Conservation (phyloP, 2,888 invertebrate genomes). For the Megaustenia siamemsis region DNA sequence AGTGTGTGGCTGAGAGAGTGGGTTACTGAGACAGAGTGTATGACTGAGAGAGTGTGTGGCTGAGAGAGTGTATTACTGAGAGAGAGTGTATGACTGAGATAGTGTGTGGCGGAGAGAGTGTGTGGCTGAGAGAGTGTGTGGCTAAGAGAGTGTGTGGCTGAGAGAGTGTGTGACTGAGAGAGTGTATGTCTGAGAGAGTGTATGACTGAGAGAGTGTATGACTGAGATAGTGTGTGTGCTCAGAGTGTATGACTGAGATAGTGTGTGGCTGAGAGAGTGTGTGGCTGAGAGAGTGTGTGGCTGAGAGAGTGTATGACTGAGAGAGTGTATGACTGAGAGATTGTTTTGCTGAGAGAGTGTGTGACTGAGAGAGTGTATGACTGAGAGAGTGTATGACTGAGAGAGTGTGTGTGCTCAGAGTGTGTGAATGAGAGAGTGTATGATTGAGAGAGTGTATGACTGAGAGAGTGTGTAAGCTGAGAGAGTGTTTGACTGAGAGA, state of each 20-base stretch:
- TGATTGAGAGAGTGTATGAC: no score
- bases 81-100: background rate
- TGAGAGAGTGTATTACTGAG: background rate
- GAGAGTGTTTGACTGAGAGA: background rate
- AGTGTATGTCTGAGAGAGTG: background rate
- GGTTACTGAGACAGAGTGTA: no score
- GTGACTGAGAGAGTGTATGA: background rate
- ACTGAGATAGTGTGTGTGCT: background rate
- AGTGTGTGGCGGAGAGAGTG: background rate
- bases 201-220: background rate
- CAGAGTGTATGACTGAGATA: background rate
- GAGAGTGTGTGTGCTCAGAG: background rate
- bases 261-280: background rate
- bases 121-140: background rate
- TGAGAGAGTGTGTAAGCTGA: no score
- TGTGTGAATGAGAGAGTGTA: no score
- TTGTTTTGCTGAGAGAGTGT: background rate
- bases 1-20: no score
- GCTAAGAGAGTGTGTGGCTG: background rate
- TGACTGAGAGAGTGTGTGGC: no score
- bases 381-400: background rate
- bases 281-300: background rate
- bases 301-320: constrained; percentile 3
- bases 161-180: background rate
- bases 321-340: no score